Percentiles rank a stretch among this genome's conserved stretches.
Conservation (phyloP, 2,797 vertebrate genomes). For the Onychomys arenicola region DNA sequence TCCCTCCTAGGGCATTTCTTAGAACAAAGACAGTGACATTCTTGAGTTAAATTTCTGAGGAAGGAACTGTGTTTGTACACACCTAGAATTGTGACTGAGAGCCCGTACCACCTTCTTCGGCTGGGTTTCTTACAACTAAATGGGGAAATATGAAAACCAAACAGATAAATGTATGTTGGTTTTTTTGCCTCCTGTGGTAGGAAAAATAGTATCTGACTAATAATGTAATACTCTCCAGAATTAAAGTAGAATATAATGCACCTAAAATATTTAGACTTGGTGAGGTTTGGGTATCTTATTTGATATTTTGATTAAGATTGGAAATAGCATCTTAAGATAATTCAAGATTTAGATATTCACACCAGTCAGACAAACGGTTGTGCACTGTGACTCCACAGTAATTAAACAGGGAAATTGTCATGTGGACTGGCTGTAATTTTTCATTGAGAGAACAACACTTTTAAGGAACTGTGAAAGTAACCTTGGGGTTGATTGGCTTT, state of each 20-base stretch:
- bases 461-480: conserved; percentile 39
- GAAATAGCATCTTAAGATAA: conserved; percentile 46
- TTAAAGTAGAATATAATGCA: background rate
- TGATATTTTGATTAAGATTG: conserved; percentile 38
- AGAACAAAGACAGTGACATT: background rate
- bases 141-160: background rate
- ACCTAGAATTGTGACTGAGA: conserved; percentile 3
- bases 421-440: conserved; percentile 48
- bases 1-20: background rate
- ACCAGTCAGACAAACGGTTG: conserved; percentile 1
- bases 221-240: background rate
- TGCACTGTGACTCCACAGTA: background rate
- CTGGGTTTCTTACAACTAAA: background rate
- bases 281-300: background rate
- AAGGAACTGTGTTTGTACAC: conserved; percentile 12
- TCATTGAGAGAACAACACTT: conserved; percentile 33
- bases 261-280: conserved; percentile 40
- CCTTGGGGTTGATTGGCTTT: conserved; percentile 34
- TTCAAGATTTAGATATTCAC: conserved; percentile 23
- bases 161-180: conserved; percentile 5
- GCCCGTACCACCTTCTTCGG: background rate
- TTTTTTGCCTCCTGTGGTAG: conserved; percentile 49
- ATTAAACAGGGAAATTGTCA: background rate
- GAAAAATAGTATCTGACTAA: conserved; percentile 6
- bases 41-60: conserved; percentile 22